Conservation (phyloP, 92 coral and sea anemone genomes). For the Epizoanthus illoricatus region DNA sequence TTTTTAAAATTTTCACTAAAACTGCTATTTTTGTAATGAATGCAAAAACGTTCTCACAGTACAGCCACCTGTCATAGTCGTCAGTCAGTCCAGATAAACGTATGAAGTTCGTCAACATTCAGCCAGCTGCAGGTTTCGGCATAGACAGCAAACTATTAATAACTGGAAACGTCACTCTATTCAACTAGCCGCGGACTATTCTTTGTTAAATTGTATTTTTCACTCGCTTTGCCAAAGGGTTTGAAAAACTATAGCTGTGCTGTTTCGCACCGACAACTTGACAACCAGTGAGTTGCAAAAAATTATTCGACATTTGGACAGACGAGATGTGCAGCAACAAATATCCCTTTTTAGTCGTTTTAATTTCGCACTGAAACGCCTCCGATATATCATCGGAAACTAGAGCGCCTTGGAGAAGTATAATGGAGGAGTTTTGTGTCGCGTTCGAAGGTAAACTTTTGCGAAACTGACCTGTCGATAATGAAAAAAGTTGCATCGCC, state of each 20-base stretch:
- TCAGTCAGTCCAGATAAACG: neutral
- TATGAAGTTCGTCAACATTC: neutral
- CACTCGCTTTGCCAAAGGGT: neutral
- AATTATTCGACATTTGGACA: neutral
- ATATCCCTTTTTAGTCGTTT: no score
- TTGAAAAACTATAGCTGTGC: neutral
- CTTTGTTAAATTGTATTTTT: neutral
- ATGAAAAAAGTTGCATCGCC: neutral
- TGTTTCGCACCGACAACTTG: neutral
- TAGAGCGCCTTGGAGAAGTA: no score
- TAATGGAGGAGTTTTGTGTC: no score
- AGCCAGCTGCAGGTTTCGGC: neutral
- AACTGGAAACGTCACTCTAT: neutral
- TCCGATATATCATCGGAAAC: no score
- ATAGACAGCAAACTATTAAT: neutral
- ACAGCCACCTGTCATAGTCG: neutral
- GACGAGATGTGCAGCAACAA: no score
- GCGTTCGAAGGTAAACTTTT: no score
- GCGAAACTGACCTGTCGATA: neutral
- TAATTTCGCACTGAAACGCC: no score
- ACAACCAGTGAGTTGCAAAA: neutral
- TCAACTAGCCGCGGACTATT: neutral
- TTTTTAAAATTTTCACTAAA: neutral
- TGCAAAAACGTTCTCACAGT: neutral
- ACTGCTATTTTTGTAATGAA: neutral